Percentiles rank a stretch among this genome's conserved stretches.
Evolutionary conservation across 2,797 vertebrate genomes (phyloP).

Genomic region (Microchirus variegatus): DNA sequence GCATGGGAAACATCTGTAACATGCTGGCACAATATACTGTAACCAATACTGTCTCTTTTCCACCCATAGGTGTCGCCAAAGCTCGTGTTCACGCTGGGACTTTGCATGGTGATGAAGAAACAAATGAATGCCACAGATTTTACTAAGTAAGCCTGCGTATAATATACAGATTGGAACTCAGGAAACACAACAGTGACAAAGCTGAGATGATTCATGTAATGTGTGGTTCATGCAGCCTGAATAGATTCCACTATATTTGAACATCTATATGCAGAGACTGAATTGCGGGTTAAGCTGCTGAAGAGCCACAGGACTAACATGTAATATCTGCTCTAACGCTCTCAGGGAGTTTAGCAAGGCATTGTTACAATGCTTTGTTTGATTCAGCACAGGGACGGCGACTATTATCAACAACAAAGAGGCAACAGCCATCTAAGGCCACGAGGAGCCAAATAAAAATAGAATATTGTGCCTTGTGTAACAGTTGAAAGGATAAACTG

Average conservation of each 20-base stretch:
- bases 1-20: background rate
- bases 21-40: background rate
- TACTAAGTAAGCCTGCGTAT: conserved; percentile 11
- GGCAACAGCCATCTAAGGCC: background rate
- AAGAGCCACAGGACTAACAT: conserved; percentile 24
- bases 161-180: conserved; percentile 15
- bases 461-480: conserved; percentile 40
- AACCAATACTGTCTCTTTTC: background rate
- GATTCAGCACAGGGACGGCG: conserved; percentile 5
- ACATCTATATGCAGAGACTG: no score
- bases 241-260: conserved; percentile 23
- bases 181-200: conserved; percentile 10
- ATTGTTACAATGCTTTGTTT: background rate
- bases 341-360: conserved; percentile 9
- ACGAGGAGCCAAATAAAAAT: conserved; percentile 12
- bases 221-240: conserved; percentile 1
- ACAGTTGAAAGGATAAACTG: conserved; percentile 36
- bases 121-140: conserved; percentile 35
- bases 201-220: conserved; percentile 16
- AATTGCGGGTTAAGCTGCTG: conserved; percentile 26
- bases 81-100: conserved; percentile 9
- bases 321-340: conserved; percentile 16
- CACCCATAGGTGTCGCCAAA: conserved; percentile 68
- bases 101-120: conserved; percentile 3
- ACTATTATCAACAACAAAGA: conserved; percentile 5